A percentile compares a stretch with the other conserved stretches of the same genome.
Conservation (phyloP, 2,797 vertebrate species). For the Oreortyx pictus region DNA sequence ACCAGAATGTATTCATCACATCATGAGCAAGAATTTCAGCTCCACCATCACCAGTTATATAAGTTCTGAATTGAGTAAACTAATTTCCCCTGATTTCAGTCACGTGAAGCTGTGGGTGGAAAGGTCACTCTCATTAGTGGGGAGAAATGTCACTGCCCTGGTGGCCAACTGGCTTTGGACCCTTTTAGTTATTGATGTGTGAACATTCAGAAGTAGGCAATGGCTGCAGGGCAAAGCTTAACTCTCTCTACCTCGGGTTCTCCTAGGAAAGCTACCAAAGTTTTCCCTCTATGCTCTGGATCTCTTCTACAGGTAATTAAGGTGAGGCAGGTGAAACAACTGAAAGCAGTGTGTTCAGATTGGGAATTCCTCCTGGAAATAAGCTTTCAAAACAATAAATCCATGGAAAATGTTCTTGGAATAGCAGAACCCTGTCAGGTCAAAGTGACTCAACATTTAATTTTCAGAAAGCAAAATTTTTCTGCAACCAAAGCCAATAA, state of each 20-base stretch:
- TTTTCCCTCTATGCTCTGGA: neutral
- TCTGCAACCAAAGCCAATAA: neutral
- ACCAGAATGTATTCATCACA: conserved; percentile 43
- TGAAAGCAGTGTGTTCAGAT: neutral
- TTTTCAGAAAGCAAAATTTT: conserved; percentile 9
- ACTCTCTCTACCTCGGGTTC: neutral
- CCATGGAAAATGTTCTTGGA: neutral
- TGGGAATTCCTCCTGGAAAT: neutral
- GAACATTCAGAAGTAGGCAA: neutral
- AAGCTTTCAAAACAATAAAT: neutral
- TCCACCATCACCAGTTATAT: neutral
- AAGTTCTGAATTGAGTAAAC: conserved; percentile 45
- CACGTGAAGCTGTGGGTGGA: conserved; percentile 32
- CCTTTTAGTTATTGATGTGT: conserved; percentile 53
- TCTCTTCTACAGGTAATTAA: neutral
- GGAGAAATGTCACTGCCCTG: conserved; percentile 52
- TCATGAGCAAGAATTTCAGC: conserved; percentile 36
- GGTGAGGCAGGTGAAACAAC: neutral
- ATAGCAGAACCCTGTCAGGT: neutral
- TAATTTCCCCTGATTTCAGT: conserved; percentile 45
- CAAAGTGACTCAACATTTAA: neutral
- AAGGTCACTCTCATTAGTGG: conserved; percentile 67
- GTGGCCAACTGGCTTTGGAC: conserved; percentile 54
- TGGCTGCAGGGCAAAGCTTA: conserved; percentile 41
- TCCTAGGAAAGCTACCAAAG: conserved; percentile 38